Evolutionary conservation across 1,140 invertebrate species (phyloP).

Genomic region (Armadillidium nasatum): DNA sequence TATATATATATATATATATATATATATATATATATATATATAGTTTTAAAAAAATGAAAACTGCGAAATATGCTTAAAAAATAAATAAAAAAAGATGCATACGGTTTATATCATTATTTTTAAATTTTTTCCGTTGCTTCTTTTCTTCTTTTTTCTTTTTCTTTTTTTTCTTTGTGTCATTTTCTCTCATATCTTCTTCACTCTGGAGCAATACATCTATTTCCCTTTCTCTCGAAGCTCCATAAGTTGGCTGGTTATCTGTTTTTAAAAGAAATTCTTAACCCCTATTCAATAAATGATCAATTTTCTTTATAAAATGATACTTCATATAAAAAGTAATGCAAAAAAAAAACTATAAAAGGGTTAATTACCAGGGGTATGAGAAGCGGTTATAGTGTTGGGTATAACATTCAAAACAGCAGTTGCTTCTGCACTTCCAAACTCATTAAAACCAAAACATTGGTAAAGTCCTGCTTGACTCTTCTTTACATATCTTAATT

Average conservation of each 20-base stretch:
- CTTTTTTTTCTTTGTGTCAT: conserved; percentile 25
- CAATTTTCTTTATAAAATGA: too few species aligned
- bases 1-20: too few species aligned
- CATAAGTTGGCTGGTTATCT: too few species aligned
- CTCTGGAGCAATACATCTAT: background rate
- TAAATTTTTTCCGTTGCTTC: background rate
- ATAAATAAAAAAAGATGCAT: background rate
- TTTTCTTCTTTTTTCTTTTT: conserved; percentile 3
- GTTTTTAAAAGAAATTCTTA: too few species aligned
- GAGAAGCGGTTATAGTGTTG: conserved; percentile 59
- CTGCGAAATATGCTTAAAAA: too few species aligned
- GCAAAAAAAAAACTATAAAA: too few species aligned
- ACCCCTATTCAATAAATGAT: too few species aligned
- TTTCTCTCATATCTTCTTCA: background rate
- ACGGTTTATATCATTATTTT: background rate
- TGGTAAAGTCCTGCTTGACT: conserved; percentile 81
- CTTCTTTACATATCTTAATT: conserved; percentile 58
- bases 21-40: too few species aligned
- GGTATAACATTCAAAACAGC: conserved; percentile 66
- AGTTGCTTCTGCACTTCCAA: conserved; percentile 62
- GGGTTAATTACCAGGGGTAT: background rate
- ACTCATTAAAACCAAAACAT: conserved; percentile 76
- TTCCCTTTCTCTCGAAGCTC: background rate
- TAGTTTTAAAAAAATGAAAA: too few species aligned
- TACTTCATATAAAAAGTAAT: too few species aligned